These are phyloP conservation scores for Alligator sinensis DNA, from an alignment of 2,113 vertebrate genomes.

Conservation along the genomic window DNA sequence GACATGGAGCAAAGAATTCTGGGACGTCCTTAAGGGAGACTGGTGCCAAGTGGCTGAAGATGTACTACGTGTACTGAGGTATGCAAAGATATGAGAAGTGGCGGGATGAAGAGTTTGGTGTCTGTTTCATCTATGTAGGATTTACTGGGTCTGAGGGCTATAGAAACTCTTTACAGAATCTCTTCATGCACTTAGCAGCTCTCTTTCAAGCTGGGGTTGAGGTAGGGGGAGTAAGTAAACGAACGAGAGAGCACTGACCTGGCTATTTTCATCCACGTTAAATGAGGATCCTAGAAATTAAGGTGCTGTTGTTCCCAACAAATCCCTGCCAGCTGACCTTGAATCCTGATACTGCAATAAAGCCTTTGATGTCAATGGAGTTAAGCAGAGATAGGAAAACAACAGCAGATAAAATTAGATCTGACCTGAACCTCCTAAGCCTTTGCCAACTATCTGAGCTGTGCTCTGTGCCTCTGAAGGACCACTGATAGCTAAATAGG, in stretches of 20 bases:
- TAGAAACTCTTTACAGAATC: not conserved
- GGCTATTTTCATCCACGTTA: conserved; percentile 25
- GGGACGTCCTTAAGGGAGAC: not conserved
- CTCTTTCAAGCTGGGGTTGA: not conserved
- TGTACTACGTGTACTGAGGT: not conserved
- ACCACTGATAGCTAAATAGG: not conserved
- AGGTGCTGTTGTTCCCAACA: not conserved
- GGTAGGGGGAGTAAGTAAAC: not conserved
- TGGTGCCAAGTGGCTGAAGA: not conserved
- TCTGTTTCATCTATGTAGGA: not conserved
- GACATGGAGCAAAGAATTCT: not conserved
- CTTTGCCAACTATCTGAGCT: not conserved
- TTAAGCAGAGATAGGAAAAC: conserved; percentile 10
- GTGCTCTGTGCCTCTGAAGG: not conserved
- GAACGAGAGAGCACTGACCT: not conserved
- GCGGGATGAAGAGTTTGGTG: not conserved
- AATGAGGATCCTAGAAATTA: not conserved
- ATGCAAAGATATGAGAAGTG: not conserved
- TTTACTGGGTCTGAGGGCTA: not conserved
- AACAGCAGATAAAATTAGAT: conserved; percentile 2
- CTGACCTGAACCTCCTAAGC: not conserved
- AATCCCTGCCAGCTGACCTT: conserved; percentile 37
- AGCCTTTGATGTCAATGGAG: not conserved
- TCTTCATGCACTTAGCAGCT: not conserved
- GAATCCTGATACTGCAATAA: conserved; percentile 23